These are phyloP conservation scores for Limulus polyphemus DNA, from an alignment of 2,888 invertebrate genomes.

Conservation along the genomic window DNA sequence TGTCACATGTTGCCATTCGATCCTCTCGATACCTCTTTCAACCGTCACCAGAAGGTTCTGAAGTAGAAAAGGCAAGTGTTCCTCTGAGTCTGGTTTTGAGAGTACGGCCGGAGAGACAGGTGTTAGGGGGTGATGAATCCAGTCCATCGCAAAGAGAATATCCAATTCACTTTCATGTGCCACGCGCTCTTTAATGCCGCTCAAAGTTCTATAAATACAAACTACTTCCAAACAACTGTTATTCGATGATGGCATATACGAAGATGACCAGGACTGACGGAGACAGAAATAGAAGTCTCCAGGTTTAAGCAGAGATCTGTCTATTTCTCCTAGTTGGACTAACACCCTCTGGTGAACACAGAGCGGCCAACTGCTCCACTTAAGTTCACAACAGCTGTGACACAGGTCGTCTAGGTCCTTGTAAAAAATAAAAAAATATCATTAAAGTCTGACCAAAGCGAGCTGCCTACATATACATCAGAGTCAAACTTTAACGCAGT, in stretches of 20 bases:
- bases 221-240: conserved; percentile 9
- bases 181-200: conserved; percentile 9
- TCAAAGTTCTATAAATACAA: conserved; percentile 7
- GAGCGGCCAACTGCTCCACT: conserved; percentile 19
- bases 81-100: conserved; percentile 28
- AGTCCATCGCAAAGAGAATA: conserved; percentile 22
- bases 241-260: neutral
- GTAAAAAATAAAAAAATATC: too few species aligned
- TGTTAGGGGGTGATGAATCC: conserved; percentile 3
- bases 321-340: conserved; percentile 19
- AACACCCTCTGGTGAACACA: conserved; percentile 7
- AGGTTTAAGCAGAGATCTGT: conserved; percentile 11
- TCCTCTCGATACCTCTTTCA: conserved; percentile 54
- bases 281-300: conserved; percentile 22
- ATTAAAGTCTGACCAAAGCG: too few species aligned
- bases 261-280: neutral
- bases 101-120: too few species aligned
- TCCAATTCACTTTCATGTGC: conserved; percentile 8
- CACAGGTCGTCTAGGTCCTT: too few species aligned
- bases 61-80: conserved; percentile 50
- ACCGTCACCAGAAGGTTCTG: conserved; percentile 53
- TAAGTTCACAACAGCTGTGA: too few species aligned
- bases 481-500: too few species aligned
- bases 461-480: too few species aligned
- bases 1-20: conserved; percentile 44